Base-by-base conservation (phyloP, 2,797 vertebrate species). In the Phoeniculus purpureus region DNA sequence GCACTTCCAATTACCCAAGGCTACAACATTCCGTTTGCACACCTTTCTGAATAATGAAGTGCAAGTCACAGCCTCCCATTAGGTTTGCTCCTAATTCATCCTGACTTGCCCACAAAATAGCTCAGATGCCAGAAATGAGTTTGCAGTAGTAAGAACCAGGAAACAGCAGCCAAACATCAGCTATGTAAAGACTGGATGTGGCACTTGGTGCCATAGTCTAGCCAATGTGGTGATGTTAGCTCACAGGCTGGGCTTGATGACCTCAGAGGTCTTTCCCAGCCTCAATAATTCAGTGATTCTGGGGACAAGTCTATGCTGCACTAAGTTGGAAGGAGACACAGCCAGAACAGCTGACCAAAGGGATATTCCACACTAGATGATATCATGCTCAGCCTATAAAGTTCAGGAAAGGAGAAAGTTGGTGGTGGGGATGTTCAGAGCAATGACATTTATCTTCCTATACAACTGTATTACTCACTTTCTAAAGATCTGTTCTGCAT, bases 401-500 rank as follows among this genome's bases (percentile, higher is more conserved):
- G 40, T 12, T 48, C 3, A 26, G n/a, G 29, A 10, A 26, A 51
- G 23, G 3, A 29, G 5, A 23, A 54, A 29, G 31, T 43, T 43
- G 43, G 14, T 11, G 16, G 43, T 11, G 43, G 1, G 0, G 15
- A 18, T 7, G 19, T 20, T 26, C 5, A 10, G 17, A 66, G 18
- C 3, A 27, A 12, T 27, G 48, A 15, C 0, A 0, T 34, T 72
- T 66, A 43, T 43, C 21, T 31, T 72, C 18, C 43, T 50, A 62
- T 15, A 17, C 3, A 27, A 6, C 45, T 1, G 43, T 43, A 8
- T 37, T 37, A 37, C 43, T 43, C 43, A 43, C 43, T 15, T 43
- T 16, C 43, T 43, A 43, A 43, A 43, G 14, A 43, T 16, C 43
- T 43, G 0, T 15, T 12, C 26, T 1, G 5, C 0, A 0, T 20